Conservation (phyloP, 2,113 vertebrate genomes). For the Strix aluco region DNA sequence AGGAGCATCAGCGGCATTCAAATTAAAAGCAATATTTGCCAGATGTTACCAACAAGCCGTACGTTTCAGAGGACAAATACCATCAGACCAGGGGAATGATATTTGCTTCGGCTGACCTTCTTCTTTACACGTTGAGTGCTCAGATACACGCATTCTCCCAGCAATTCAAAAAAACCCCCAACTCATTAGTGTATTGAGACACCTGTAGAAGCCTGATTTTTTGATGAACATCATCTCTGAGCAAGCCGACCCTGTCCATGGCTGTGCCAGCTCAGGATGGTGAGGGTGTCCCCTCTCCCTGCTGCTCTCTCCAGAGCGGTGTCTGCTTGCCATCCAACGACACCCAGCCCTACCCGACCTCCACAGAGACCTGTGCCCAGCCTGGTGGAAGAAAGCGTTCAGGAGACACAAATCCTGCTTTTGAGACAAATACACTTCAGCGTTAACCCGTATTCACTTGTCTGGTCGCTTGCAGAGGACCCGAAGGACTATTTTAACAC, state of each 20-base stretch:
- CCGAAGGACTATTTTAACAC: neutral
- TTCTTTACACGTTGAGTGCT: neutral
- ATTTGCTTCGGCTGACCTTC: neutral
- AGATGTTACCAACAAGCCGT: neutral
- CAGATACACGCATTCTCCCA: too few species aligned
- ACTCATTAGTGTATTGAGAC: neutral
- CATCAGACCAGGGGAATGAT: neutral
- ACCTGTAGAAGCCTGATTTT: neutral
- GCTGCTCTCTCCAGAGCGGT: neutral
- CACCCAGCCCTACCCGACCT: too few species aligned
- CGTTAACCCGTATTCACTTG: neutral
- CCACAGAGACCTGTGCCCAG: neutral
- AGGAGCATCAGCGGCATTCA: neutral
- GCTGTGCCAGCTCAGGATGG: neutral
- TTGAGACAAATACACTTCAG: neutral
- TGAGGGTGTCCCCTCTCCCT: neutral
- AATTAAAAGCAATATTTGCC: neutral
- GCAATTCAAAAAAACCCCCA: neutral
- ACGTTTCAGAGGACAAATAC: neutral
- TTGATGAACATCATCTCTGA: neutral
- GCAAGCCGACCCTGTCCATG: accelerated
- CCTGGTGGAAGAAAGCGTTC: accelerated
- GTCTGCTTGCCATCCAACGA: accelerated
- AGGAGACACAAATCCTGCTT: neutral
- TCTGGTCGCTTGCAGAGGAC: neutral